Base-by-base conservation (phyloP, 1,140 invertebrate species). In the Papilio machaon region DNA sequence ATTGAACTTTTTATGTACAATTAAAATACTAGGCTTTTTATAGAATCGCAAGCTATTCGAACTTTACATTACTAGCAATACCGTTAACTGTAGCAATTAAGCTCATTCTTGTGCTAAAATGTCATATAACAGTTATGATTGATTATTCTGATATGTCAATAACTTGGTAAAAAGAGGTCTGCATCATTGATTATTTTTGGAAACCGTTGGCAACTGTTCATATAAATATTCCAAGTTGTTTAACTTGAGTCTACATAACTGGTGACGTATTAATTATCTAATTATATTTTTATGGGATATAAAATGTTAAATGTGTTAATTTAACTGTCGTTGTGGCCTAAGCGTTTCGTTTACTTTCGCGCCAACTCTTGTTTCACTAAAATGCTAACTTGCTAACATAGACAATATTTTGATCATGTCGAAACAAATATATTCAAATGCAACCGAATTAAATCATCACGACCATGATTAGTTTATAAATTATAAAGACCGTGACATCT, bases 1-100 rank as follows among this genome's bases (percentile, higher is more conserved):
- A 15, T 17, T 70, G 64, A 70, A 70, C 64, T 70, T 70, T 70
- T 70, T 30, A 35, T 13, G 30, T 70, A 70, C 30, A 70, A 15
- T 70, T 11, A 70, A 70, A 70, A 70, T 70, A 0, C 64, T 17
- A 35, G 30, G 60, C 60, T 64, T 70, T 70, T 70, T 35, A 38
- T 70, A 70, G 11, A 35, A 70, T 15, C 17, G 35, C 30, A 1
- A 70, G 30, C 64, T 35, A 70, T 38, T 30, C 19, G 9, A 60
- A 30, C 10, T 30, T 64, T 30, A 64, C 13, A 64, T 64, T 30
- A 30, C 10, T 64, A 30, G 13, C 11, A 30, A 19, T 23, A 64
- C 10, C 23, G 10, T 64, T 64, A 64, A 64, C n/a, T 11, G 23
- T 30, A 5, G 9, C 60, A 64, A 64, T 64, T 64, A 64, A 64